phyloP scores from a whole-genome alignment of 2,797 vertebrate species.

The Crenichthys baileyi region DNA sequence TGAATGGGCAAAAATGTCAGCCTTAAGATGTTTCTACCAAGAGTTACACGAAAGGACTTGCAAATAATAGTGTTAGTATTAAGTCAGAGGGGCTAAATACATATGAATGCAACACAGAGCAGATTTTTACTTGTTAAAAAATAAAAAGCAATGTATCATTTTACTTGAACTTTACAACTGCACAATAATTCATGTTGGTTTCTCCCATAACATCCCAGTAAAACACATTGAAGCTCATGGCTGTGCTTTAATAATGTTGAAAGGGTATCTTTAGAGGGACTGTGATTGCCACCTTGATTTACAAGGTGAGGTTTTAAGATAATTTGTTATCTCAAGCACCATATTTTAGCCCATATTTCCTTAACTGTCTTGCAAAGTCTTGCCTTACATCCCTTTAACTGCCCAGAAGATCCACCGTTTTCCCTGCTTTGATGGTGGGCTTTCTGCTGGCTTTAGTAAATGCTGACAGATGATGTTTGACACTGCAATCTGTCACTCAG shows the following conservation, averaged over 20 bases:
- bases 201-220: neutral
- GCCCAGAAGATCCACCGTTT: slow-evolving; percentile 13
- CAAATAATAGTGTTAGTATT: neutral
- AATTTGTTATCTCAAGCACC: neutral
- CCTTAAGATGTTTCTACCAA: neutral
- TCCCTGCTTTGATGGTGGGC: slow-evolving; percentile 27
- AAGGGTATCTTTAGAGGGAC: no score
- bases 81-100: neutral
- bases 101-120: neutral
- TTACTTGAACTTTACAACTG: neutral
- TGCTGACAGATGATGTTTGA: slow-evolving; percentile 52
- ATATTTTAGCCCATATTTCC: neutral
- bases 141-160: neutral
- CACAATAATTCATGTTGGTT: neutral
- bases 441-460: slow-evolving; percentile 12
- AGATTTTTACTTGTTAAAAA: neutral
- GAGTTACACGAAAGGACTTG: no score
- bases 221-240: neutral
- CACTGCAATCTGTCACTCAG: slow-evolving; percentile 44
- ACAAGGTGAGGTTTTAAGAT: neutral
- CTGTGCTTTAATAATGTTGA: no score
- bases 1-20: neutral
- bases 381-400: neutral
- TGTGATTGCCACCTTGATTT: no score
- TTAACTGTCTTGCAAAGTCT: slow-evolving; percentile 14